phyloP scores from a whole-genome alignment of 2,888 invertebrate genomes.

The Tetropium fuscum region DNA sequence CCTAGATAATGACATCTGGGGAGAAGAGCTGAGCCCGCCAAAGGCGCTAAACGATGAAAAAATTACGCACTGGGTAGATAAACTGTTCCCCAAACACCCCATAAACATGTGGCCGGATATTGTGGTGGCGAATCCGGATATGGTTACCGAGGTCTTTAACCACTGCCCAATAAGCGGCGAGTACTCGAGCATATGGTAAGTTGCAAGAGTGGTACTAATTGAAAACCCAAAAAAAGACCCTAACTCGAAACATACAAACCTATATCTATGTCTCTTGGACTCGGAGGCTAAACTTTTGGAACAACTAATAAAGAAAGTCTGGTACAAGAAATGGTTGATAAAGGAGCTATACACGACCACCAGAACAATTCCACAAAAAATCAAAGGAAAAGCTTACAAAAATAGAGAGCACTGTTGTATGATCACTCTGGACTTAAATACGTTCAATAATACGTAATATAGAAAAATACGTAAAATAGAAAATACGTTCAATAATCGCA shows the following conservation, averaged over 20 bases:
- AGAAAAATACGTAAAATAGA: no score
- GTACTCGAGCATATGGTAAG: background rate
- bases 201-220: background rate
- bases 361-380: background rate
- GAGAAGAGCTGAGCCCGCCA: background rate
- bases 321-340: background rate
- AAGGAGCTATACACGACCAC: background rate
- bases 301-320: background rate
- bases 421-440: slow-evolving; percentile 5
- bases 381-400: background rate
- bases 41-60: background rate
- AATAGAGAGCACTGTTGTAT: background rate
- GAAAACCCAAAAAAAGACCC: background rate
- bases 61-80: background rate
- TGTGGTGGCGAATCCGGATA: background rate
- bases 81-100: background rate
- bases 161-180: background rate
- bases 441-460: no score
- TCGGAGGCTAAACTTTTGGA: background rate
- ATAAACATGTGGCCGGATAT: background rate
- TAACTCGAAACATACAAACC: background rate
- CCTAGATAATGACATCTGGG: slow-evolving; percentile 1
- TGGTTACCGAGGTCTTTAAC: background rate
- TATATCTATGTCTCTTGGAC: background rate
- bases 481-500: background rate